These are phyloP conservation scores for Beris chalybata DNA, from an alignment of 2,888 invertebrate species.

Conservation along the genomic window DNA sequence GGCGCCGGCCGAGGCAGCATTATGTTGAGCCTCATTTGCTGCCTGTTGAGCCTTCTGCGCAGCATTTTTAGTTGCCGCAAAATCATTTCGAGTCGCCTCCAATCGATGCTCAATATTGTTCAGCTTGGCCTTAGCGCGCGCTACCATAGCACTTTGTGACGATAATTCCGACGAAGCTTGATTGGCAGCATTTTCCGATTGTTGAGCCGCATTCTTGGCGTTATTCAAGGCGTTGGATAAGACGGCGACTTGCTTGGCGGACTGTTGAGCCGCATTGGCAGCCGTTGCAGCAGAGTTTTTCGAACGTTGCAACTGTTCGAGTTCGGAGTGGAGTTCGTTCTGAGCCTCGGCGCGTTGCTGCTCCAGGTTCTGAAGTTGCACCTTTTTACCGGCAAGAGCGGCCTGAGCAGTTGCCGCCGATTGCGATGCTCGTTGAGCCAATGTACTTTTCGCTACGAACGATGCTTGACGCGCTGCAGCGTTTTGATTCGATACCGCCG, in stretches of 20 bases:
- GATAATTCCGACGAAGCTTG: slow-evolving; percentile 71
- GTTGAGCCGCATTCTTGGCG: slow-evolving; percentile 57
- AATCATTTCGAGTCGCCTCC: slow-evolving; percentile 67
- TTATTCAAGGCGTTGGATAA: slow-evolving; percentile 71
- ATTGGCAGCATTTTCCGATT: slow-evolving; percentile 56
- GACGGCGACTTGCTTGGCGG: slow-evolving; percentile 66
- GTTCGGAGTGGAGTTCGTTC: slow-evolving; percentile 67
- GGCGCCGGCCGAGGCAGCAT: slow-evolving; percentile 70
- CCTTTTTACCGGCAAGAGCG: slow-evolving; percentile 64
- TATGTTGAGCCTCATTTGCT: slow-evolving; percentile 70
- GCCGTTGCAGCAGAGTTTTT: slow-evolving; percentile 69
- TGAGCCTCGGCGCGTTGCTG: slow-evolving; percentile 71
- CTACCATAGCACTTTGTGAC: slow-evolving; percentile 74
- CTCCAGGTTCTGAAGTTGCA: slow-evolving; percentile 65
- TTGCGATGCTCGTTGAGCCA: slow-evolving; percentile 72
- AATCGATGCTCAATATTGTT: slow-evolving; percentile 67
- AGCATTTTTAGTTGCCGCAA: slow-evolving; percentile 69
- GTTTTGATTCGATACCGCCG: slow-evolving; percentile 72
- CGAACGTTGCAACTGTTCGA: slow-evolving; percentile 70
- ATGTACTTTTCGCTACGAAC: slow-evolving; percentile 67
- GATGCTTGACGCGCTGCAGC: slow-evolving; percentile 72
- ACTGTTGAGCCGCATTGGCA: slow-evolving; percentile 68
- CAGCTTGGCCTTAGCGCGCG: slow-evolving; percentile 68
- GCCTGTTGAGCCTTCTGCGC: slow-evolving; percentile 65
- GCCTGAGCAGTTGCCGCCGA: slow-evolving; percentile 65